Evolutionary conservation across 2,797 vertebrate genomes (phyloP), one percentile per base, ranked within the genome.

Genomic region (Nyctalus aviator): DNA sequence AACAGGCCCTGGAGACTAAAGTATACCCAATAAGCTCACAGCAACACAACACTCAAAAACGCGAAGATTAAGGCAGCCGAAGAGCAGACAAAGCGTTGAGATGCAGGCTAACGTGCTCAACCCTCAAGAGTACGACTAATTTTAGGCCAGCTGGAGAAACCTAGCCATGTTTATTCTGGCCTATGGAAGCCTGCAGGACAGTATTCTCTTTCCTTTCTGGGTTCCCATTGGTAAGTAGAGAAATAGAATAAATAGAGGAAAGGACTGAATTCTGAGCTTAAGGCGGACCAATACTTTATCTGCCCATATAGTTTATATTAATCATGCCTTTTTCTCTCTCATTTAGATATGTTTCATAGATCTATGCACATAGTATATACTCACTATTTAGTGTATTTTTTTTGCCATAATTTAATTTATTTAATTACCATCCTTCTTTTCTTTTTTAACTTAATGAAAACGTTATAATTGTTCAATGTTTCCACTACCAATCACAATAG

Each of bases 231-330:
- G 50, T 84, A 48, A 91, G 32, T 53, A 84, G 59, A 91, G 44
- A 93, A 64, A 55, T 2, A 75, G 55, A 91, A 64, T 46, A 88
- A 92, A 81, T 50, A 46, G 20, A 86, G 48, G 13, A 82, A 21
- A 73, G 2, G 57, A 55, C 57, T 83, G 50, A 89, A 78, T 69
- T 73, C n/a, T 94, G 57, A 93, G n/a, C 59, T 94, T 75, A 90
- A 57, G 32, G n/a, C 21, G 71, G 82, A 90, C 8, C n/a, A 59
- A 59, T 15, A 71, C 7, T 78, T 17, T 44, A n/a, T 66, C 18
- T 82, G 20, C 76, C 71, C 93, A 30, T 66, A 8, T 11, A 18
- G 50, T 8, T 94, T 90, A 1, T 57, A 41, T 84, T 73, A 66
- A 46, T 46, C 57, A 37, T 62, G 14, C 23, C 32, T 84, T 72